Base-by-base conservation (phyloP, 1,140 invertebrate species). In the Drosophila mayri region DNA sequence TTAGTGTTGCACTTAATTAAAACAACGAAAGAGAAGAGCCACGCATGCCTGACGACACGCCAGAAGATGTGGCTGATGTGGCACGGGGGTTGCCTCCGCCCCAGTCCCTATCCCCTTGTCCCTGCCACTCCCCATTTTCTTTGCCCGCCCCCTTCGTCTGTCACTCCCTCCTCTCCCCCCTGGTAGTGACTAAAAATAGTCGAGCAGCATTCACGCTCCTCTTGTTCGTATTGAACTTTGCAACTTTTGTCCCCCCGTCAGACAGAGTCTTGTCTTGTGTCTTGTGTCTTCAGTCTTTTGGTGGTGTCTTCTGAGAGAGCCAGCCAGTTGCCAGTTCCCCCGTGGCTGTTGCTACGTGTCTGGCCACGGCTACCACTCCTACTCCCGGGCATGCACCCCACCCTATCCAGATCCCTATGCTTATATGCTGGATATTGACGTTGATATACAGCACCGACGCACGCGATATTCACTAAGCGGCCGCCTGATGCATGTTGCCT, bases 1-100 rank as follows among this genome's bases (percentile, higher is more conserved):
- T 90, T 90, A 90, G 84, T 90, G 85, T 81, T 84, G 85, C 85
- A 90, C 85, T 90, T 90, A 90, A 90, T 90, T 90, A 90, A 90
- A 85, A 67, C 68, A 67, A 68, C 72, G 62, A 62, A 86, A 60
- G 67, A 70, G 58, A 52, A 44, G 70, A 54, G 78, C 83, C 68
- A 86, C 64, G 77, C 81, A 79, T 80, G 76, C 72, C 76, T 60
- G 71, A 79, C 62, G 76, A 81, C 67, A 77, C 47, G 65, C 74
- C 62, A 82, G 22, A 59, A 66, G 57, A 71, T 72, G 79, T 66
- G 32, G 44, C 30, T 22, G 40, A 38, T 59, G 38, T 52, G 44
- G 68, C 76, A 76, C 59, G 68, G 70, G 72, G 77, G 60, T 64
- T 67, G 62, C 35, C 46, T 46, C 46, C 38, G 35, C 41, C 38